Base-by-base conservation (phyloP, 2,113 vertebrate genomes). In the Bufo bufo region DNA sequence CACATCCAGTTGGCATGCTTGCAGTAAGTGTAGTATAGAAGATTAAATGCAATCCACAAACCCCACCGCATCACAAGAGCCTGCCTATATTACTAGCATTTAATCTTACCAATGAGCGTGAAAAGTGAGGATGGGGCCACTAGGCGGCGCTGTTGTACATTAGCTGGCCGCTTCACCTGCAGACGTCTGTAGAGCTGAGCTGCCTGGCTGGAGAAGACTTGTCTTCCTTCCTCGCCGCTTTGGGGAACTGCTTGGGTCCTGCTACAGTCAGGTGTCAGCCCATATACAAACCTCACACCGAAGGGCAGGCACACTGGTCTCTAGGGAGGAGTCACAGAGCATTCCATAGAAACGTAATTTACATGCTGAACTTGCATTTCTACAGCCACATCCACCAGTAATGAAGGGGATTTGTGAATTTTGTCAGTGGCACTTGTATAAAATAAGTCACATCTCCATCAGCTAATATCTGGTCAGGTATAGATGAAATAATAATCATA, bases 131-230 rank as follows among this genome's bases (percentile, higher is more conserved):
- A 82, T 89, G 1, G 54, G 52, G 56, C 88, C 90, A 83, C 90
- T 89, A 92, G 92, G 91, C 23, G 90, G 90, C 88, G 85, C 91
- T 92, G 92, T 91, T 84, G 91, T 83, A 92, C 88, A 54, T 86
- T 86, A 87, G 43, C 89, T 49, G 85, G 65, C n/a, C 5, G 17
- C 16, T 81, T 81, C 54, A 63, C 85, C 78, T 23, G 49, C 72
- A n/a, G 16, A 11, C 12, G 20, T 78, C 84, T 33, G 17, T 11
- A 9, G 74, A 23, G 45, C 2, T 61, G 7, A 47, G 79, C 13
- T 50, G 49, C 4, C 4, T 59, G 75, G 23, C 69, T 75, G 10
- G 33, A 16, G 50, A 9, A 20, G 82, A n/a, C 0, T 4, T 0
- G 12, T 85, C 17, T 47, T 11, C 61, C 4, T 14, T 45, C 43